Evolutionary conservation across 2,797 vertebrate species (phyloP).

Genomic region (Scleropages formosus): DNA sequence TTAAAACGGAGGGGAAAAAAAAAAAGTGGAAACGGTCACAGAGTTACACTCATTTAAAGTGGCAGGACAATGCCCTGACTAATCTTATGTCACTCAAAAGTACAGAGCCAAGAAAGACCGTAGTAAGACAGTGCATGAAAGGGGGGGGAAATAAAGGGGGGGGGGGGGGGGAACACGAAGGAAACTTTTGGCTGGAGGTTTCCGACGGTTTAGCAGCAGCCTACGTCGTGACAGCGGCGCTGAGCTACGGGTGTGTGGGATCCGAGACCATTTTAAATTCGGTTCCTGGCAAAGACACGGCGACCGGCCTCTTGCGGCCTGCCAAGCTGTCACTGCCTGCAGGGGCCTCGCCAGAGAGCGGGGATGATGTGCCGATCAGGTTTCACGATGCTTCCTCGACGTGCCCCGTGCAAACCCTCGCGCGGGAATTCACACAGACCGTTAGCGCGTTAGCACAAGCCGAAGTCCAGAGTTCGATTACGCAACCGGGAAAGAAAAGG

Average conservation of each 20-base stretch:
- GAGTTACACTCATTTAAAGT: background rate
- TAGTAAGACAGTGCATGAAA: background rate
- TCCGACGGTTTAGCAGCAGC: too few species aligned
- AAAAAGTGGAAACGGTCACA: background rate
- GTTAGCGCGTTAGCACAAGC: background rate
- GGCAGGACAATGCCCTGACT: background rate
- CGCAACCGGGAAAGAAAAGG: background rate
- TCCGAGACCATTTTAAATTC: background rate
- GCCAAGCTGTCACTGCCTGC: background rate
- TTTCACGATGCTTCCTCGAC: background rate
- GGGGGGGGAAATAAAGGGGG: too few species aligned
- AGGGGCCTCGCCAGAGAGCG: background rate
- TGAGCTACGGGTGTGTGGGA: background rate
- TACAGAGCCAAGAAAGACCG: background rate
- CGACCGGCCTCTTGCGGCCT: background rate
- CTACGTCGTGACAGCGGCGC: too few species aligned
- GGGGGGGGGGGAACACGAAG: too few species aligned
- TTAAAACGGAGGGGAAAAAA: too few species aligned
- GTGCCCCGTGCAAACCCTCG: background rate
- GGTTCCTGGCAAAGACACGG: background rate
- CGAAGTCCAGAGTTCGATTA: background rate
- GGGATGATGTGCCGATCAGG: too few species aligned
- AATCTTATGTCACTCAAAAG: background rate
- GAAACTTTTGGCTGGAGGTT: too few species aligned
- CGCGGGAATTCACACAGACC: background rate